Evolutionary conservation across 2,888 invertebrate genomes (phyloP).

Genomic region (Drosophila maculinotata): DNA sequence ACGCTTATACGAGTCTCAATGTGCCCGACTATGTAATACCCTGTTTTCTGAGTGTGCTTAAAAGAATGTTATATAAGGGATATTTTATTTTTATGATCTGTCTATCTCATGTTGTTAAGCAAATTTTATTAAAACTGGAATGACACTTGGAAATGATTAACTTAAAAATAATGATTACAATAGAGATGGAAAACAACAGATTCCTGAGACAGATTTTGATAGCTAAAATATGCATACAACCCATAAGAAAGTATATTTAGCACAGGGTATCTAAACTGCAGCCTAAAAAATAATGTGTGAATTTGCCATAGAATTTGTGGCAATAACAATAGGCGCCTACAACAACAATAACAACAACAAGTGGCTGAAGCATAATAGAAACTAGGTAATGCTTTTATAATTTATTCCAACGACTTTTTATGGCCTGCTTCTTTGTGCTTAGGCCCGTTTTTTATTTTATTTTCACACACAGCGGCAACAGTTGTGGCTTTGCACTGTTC

Average conservation of each 20-base stretch:
- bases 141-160: too few species aligned
- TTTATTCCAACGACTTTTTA: constrained; percentile 63
- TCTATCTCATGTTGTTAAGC: too few species aligned
- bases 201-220: too few species aligned
- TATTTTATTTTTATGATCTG: too few species aligned
- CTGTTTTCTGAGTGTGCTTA: constrained; percentile 13
- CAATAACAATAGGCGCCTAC: constrained; percentile 35
- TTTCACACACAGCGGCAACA: constrained; percentile 41
- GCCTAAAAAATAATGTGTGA: constrained; percentile 26
- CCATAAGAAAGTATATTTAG: not conserved
- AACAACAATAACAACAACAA: constrained; percentile 25
- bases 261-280: constrained; percentile 4
- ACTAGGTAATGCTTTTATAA: constrained; percentile 76
- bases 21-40: constrained; percentile 11
- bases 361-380: constrained; percentile 48
- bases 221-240: not conserved
- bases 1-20: not conserved
- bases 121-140: too few species aligned
- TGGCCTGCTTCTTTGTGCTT: constrained; percentile 48
- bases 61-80: constrained; percentile 30
- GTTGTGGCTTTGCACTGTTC: constrained; percentile 20
- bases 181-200: too few species aligned
- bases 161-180: too few species aligned
- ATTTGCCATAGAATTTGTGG: constrained; percentile 31
- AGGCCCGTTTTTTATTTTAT: constrained; percentile 38